phyloP scores from a whole-genome alignment of 1,140 invertebrate genomes.

The Sinella curviseta region DNA sequence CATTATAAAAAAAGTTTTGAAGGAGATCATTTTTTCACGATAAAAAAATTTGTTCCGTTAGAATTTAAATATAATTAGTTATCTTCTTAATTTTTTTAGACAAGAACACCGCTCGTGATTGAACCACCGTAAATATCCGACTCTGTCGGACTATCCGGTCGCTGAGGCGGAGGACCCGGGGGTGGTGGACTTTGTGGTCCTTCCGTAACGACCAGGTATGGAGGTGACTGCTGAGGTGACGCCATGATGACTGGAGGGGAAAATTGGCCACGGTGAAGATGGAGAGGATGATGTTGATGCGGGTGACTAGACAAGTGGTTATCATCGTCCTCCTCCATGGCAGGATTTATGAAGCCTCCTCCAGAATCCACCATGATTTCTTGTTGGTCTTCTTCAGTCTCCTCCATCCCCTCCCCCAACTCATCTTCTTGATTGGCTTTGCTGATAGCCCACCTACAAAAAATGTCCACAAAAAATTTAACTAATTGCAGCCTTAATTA shows the following conservation, averaged over 20 bases:
- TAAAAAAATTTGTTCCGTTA: neutral
- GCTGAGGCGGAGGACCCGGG: neutral
- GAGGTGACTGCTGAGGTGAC: neutral
- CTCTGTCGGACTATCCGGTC: neutral
- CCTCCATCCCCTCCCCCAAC: no score
- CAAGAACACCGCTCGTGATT: slow-evolving; percentile 48
- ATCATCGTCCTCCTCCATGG: slow-evolving; percentile 13
- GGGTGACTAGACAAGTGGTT: neutral
- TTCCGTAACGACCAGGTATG: neutral
- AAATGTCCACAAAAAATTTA: no score
- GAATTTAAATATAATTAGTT: neutral
- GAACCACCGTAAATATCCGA: slow-evolving; percentile 48
- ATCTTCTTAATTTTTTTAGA: slow-evolving; percentile 13
- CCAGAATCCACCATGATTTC: slow-evolving; percentile 9
- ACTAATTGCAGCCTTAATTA: no score
- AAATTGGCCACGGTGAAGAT: neutral
- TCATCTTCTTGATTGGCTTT: no score
- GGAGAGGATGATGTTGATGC: slow-evolving; percentile 4
- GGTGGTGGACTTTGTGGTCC: neutral
- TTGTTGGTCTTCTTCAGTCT: no score
- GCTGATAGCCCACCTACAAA: no score
- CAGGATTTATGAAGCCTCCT: neutral
- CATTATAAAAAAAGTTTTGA: neutral
- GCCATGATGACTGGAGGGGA: neutral
- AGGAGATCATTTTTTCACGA: neutral